Conservation (phyloP, 1,140 invertebrate genomes). For the Calliopsis andreniformis region DNA sequence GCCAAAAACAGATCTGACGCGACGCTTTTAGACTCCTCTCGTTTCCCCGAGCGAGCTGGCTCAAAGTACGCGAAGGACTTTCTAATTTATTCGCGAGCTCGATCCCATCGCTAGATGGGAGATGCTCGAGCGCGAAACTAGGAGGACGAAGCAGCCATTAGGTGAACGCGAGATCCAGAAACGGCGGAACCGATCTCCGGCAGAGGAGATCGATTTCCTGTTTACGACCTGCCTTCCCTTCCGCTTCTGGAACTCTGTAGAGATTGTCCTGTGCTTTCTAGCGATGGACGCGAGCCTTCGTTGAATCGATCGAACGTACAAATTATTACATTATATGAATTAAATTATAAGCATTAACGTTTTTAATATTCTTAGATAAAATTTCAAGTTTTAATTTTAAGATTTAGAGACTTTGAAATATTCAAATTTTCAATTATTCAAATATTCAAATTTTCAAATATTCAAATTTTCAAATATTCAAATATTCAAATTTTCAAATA, state of each 20-base stretch:
- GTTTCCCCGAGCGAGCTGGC: neutral
- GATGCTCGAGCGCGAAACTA: neutral
- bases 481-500: no score
- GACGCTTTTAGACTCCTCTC: no score
- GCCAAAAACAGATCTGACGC: neutral
- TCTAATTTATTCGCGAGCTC: no score
- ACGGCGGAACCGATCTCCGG: slow-evolving; percentile 68
- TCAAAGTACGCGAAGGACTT: neutral
- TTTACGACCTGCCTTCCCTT: slow-evolving; percentile 53
- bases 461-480: no score
- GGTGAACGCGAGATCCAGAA: slow-evolving; percentile 54
- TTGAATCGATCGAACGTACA: neutral
- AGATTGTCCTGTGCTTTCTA: neutral
- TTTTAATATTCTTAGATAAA: no score
- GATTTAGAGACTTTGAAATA: no score
- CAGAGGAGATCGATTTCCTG: slow-evolving; percentile 69
- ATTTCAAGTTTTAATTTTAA: no score
- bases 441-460: no score
- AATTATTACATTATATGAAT: no score
- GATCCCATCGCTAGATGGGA: neutral
- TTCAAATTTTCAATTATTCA: no score
- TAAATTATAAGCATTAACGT: no score
- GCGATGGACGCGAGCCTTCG: slow-evolving; percentile 22
- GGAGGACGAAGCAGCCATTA: slow-evolving; percentile 58
- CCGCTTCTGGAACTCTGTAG: slow-evolving; percentile 26